Evolutionary conservation across 2,797 vertebrate species (phyloP).

Genomic region (Neostethus bicornis): DNA sequence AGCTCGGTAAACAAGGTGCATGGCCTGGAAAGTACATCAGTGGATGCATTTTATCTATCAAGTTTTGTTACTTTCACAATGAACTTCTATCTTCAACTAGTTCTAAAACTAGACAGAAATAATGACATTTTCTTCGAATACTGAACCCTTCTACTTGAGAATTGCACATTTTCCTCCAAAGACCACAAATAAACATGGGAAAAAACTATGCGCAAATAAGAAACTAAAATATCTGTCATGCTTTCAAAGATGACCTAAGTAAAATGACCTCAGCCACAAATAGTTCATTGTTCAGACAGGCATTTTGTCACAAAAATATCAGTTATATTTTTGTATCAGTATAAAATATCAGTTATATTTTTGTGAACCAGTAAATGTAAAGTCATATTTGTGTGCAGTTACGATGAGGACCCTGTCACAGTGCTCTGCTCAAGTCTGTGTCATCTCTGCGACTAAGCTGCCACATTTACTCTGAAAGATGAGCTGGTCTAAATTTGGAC

Average conservation of each 20-base stretch:
- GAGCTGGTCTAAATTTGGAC: not conserved
- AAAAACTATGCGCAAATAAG: not conserved
- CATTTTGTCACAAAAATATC: not conserved
- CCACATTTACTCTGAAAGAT: not conserved
- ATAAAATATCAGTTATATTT: not conserved
- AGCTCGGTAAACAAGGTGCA: conserved; percentile 98
- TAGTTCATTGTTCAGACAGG: not conserved
- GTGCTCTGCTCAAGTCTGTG: not conserved
- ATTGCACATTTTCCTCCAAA: too few relatives aligned
- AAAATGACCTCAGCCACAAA: not conserved
- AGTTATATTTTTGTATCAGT: not conserved
- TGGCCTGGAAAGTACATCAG: conserved; percentile 81
- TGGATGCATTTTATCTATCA: not conserved
- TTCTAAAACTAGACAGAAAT: not conserved
- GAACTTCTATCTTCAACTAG: too few relatives aligned
- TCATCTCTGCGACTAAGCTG: not conserved
- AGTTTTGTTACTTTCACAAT: not conserved
- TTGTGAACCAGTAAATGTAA: not conserved
- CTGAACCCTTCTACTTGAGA: too few relatives aligned
- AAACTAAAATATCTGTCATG: not conserved
- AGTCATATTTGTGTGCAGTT: not conserved
- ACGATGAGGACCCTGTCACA: not conserved
- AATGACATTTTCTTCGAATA: too few relatives aligned
- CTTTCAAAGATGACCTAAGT: not conserved
- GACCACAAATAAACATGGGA: too few relatives aligned